Evolutionary conservation across 2,113 vertebrate species (phyloP).

Genomic region (Tachysurus fulvidraco): DNA sequence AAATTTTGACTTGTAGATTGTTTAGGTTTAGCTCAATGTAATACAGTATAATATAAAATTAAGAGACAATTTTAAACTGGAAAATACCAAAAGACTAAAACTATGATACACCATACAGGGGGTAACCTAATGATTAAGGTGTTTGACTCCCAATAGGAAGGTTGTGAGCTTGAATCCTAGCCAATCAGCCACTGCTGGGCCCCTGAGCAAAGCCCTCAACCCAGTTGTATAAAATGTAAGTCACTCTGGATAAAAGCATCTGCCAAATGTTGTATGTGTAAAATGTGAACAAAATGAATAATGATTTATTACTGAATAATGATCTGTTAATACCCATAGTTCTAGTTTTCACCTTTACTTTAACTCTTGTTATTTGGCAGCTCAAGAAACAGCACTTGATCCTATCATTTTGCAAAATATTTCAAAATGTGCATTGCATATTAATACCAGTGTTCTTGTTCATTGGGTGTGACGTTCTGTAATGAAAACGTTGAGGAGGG

Average conservation of each 20-base stretch:
- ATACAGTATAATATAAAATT: background rate
- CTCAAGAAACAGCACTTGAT: background rate
- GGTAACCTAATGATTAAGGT: too few relatives aligned
- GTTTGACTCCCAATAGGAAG: too few relatives aligned
- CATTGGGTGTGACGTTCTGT: background rate
- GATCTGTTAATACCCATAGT: background rate
- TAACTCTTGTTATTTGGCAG: background rate
- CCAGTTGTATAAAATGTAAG: too few relatives aligned
- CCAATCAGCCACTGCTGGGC: too few relatives aligned
- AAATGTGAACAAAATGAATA: too few relatives aligned
- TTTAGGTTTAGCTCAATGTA: background rate
- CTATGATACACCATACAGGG: too few relatives aligned
- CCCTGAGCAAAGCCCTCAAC: too few relatives aligned
- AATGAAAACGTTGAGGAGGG: background rate
- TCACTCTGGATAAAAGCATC: too few relatives aligned
- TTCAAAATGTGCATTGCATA: background rate
- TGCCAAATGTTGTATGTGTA: too few relatives aligned
- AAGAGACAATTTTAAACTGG: background rate
- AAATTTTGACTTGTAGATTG: background rate
- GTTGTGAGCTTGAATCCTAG: too few relatives aligned
- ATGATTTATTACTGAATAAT: too few relatives aligned
- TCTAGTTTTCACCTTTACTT: background rate
- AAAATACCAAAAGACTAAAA: background rate
- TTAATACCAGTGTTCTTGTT: background rate
- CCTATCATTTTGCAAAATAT: too few relatives aligned